Percentiles rank a stretch among this genome's conserved stretches.
phyloP scores from a whole-genome alignment of 1,140 invertebrate species.

The Drosophila orosa region DNA sequence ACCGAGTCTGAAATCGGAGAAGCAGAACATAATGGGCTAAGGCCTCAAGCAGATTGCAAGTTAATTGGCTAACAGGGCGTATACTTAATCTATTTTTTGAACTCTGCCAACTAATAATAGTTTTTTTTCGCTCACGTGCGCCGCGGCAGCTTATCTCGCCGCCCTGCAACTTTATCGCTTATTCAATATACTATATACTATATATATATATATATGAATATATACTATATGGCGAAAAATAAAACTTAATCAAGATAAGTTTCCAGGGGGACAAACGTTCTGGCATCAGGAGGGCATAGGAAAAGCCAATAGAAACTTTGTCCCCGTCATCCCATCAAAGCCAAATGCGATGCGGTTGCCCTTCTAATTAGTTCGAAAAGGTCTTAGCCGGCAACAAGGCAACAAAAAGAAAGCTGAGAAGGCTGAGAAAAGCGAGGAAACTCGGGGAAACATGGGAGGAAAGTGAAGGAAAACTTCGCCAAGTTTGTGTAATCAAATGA shows the following conservation, averaged over 20 bases:
- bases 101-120: constrained; percentile 42
- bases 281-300: constrained; percentile 12
- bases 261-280: constrained; percentile 18
- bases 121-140: constrained; percentile 45
- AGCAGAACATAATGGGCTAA: constrained; percentile 14
- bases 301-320: constrained; percentile 46
- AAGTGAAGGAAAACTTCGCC: constrained; percentile 33
- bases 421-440: constrained; percentile 23
- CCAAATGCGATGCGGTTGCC: constrained; percentile 53
- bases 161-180: constrained; percentile 34
- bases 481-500: constrained; percentile 52
- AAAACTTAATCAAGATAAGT: constrained; percentile 50
- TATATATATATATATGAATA: constrained; percentile 2
- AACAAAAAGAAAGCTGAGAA: constrained; percentile 29
- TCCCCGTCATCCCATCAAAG: constrained; percentile 31
- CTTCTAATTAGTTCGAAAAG: constrained; percentile 53
- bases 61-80: constrained; percentile 40
- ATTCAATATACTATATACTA: constrained; percentile 33
- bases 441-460: neutral
- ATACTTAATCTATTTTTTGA: constrained; percentile 50
- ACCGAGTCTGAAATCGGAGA: neutral
- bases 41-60: constrained; percentile 13
- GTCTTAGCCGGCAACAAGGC: constrained; percentile 27
- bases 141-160: constrained; percentile 36
- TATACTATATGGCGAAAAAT: constrained; percentile 25